Conservation (phyloP, 1,140 invertebrate species). For the Colletes latitarsis region DNA sequence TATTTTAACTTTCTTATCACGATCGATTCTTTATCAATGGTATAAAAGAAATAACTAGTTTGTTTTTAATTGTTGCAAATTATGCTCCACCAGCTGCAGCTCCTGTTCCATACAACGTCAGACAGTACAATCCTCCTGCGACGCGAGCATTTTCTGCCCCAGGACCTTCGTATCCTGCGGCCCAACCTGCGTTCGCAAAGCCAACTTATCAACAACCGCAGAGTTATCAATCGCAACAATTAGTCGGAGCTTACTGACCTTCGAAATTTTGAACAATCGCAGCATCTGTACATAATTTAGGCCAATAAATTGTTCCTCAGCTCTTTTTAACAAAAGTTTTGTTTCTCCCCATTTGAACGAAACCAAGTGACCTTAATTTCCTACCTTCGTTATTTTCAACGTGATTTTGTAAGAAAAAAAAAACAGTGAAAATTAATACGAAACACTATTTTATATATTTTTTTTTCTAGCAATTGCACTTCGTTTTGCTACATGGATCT, state of each 20-base stretch:
- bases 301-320: conserved; percentile 80
- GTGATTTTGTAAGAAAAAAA: too few species aligned
- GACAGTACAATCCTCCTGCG: conserved; percentile 67
- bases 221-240: conserved; percentile 76
- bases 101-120: conserved; percentile 69
- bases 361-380: too few species aligned
- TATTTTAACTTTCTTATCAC: too few species aligned
- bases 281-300: conserved; percentile 79
- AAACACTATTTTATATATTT: too few species aligned
- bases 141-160: conserved; percentile 63
- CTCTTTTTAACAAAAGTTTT: neutral
- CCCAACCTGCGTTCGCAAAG: conserved; percentile 48
- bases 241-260: conserved; percentile 65
- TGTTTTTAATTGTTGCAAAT: conserved; percentile 46
- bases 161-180: conserved; percentile 52
- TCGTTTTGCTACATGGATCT: too few species aligned
- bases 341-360: neutral
- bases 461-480: too few species aligned
- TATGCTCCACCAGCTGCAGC: conserved; percentile 61
- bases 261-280: conserved; percentile 21
- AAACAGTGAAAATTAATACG: too few species aligned
- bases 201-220: conserved; percentile 70
- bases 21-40: neutral
- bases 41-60: too few species aligned
- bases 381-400: too few species aligned